Percentiles rank a stretch among this genome's conserved stretches.
These are phyloP conservation scores for Serripes groenlandicus DNA, from an alignment of 2,888 invertebrate species.

Conservation along the genomic window DNA sequence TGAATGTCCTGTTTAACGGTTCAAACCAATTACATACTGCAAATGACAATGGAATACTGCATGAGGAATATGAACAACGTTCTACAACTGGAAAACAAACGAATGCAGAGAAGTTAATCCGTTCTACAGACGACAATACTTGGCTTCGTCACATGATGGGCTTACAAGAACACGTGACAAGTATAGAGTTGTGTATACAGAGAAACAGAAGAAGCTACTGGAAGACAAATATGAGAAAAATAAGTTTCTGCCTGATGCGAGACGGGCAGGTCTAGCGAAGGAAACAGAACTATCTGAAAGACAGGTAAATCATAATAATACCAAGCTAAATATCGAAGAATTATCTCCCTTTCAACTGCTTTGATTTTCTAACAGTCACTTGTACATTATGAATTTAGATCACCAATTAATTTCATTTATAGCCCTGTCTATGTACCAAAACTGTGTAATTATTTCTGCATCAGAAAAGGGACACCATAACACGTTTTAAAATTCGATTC, in stretches of 20 bases:
- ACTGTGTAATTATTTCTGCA: too few species aligned
- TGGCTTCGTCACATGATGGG: slow-evolving; percentile 33
- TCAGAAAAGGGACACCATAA: too few species aligned
- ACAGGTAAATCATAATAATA: slow-evolving; percentile 50
- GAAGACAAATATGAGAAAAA: slow-evolving; percentile 40
- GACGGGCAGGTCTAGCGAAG: slow-evolving; percentile 34
- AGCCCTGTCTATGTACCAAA: too few species aligned
- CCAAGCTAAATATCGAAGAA: too few species aligned
- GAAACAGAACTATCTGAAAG: slow-evolving; percentile 48
- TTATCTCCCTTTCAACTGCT: too few species aligned
- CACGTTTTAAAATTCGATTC: too few species aligned
- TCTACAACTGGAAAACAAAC: background rate
- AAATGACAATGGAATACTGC: background rate
- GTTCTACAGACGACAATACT: slow-evolving; percentile 43
- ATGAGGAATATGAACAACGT: background rate
- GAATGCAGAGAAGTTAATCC: slow-evolving; percentile 30
- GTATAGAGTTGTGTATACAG: slow-evolving; percentile 57
- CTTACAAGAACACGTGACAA: slow-evolving; percentile 57
- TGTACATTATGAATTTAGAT: too few species aligned
- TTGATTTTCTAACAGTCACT: too few species aligned
- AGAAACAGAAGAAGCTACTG: slow-evolving; percentile 43
- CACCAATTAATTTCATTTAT: too few species aligned
- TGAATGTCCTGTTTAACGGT: slow-evolving; percentile 4
- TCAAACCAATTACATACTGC: background rate
- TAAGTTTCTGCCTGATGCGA: slow-evolving; percentile 41